A percentile compares a stretch with the other conserved stretches of the same genome.
phyloP scores from a whole-genome alignment of 2,797 vertebrate species.

The Bradypodion ventrale region DNA sequence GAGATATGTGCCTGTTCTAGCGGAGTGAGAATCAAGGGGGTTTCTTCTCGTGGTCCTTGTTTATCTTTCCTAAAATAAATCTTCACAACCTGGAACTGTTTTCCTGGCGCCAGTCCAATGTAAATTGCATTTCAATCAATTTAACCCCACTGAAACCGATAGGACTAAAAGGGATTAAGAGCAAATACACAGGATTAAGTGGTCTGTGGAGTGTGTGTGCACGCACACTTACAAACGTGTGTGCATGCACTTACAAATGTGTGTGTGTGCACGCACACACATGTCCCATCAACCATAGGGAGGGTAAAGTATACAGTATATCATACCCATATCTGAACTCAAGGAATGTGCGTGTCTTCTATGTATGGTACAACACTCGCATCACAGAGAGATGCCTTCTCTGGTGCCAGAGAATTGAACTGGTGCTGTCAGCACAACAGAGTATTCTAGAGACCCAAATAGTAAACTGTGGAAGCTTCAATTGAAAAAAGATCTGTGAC shows the following conservation, averaged over 20 bases:
- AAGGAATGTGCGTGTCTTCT: neutral
- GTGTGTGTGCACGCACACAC: neutral
- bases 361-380: neutral
- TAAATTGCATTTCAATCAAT: neutral
- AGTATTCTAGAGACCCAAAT: slow-evolving; percentile 37
- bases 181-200: neutral
- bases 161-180: neutral
- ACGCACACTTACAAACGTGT: neutral
- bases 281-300: too few relatives aligned
- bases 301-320: neutral
- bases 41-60: slow-evolving; percentile 15
- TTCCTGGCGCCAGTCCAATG: neutral
- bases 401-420: slow-evolving; percentile 29
- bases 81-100: neutral
- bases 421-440: slow-evolving; percentile 28
- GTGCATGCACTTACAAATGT: neutral
- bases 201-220: neutral
- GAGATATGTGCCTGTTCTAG: neutral
- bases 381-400: slow-evolving; percentile 11
- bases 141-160: neutral
- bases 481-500: slow-evolving; percentile 13
- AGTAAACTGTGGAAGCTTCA: neutral
- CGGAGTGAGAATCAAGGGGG: neutral
- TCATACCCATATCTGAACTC: neutral
- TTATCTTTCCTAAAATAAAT: neutral